These are phyloP conservation scores for Paragorgia papillata DNA, from an alignment of 92 coral and sea anemone genomes.

Conservation along the genomic window DNA sequence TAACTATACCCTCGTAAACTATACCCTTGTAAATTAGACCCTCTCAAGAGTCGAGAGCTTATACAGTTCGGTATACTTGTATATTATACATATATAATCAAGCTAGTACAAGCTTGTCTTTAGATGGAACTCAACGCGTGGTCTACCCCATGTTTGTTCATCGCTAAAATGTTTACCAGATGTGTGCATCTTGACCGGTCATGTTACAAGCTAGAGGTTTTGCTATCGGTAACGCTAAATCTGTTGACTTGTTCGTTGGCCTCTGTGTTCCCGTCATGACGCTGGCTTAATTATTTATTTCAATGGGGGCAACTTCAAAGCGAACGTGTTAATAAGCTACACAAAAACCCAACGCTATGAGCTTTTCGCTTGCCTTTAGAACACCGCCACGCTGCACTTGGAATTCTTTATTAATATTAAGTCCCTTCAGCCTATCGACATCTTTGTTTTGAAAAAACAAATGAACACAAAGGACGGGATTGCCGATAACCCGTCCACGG, in stretches of 20 bases:
- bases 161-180: neutral
- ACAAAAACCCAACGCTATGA: conserved; percentile 10
- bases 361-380: neutral
- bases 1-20: neutral
- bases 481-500: neutral
- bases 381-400: conserved; percentile 6
- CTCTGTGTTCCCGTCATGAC: neutral
- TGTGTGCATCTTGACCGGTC: neutral
- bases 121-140: too few species aligned
- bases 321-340: conserved; percentile 11
- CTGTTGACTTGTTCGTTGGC: neutral
- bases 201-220: neutral
- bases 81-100: too few species aligned
- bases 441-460: neutral
- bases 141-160: neutral
- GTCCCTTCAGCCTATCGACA: neutral
- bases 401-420: neutral
- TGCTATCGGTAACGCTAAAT: neutral
- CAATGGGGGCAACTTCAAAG: conserved; percentile 33
- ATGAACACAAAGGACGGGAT: neutral
- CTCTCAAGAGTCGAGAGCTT: too few species aligned
- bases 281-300: conserved; percentile 23
- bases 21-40: too few species aligned
- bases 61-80: too few species aligned
- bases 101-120: too few species aligned